phyloP scores from a whole-genome alignment of 2,113 vertebrate genomes.

The Pachypanchax playfairii region DNA sequence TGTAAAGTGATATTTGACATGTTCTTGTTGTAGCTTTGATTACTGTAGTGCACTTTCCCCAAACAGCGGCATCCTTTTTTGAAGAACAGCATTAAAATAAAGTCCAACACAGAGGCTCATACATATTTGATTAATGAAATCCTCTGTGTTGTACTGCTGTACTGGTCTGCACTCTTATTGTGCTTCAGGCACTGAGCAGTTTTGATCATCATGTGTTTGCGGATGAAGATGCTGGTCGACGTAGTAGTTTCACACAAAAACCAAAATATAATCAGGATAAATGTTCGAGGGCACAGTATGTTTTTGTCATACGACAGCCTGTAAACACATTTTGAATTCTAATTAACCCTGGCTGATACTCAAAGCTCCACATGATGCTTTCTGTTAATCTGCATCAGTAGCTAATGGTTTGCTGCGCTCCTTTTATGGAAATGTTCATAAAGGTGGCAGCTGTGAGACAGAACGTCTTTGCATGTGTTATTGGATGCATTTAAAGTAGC shows the following conservation, averaged over 20 bases:
- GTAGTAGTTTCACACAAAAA: not conserved
- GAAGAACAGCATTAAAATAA: slow-evolving; percentile 49
- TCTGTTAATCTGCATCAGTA: slow-evolving; percentile 17
- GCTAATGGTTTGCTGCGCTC: slow-evolving; percentile 38
- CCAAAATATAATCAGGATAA: slow-evolving; percentile 2
- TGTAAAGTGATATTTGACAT: slow-evolving; percentile 43
- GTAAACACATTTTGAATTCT: slow-evolving; percentile 14
- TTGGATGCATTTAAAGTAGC: slow-evolving; percentile 26
- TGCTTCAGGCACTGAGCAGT: slow-evolving; percentile 25
- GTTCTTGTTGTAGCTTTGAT: slow-evolving; percentile 54
- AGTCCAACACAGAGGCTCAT: slow-evolving; percentile 51
- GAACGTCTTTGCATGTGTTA: slow-evolving; percentile 47
- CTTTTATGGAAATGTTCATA: slow-evolving; percentile 31
- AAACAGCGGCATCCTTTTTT: slow-evolving; percentile 42
- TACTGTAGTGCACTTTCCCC: slow-evolving; percentile 37
- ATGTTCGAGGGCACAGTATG: not conserved
- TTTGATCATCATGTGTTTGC: slow-evolving; percentile 36
- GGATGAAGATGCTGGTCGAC: slow-evolving; percentile 4
- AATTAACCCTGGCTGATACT: not conserved
- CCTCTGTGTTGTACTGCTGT: slow-evolving; percentile 31
- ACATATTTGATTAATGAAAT: slow-evolving; percentile 64
- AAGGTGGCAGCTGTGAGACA: slow-evolving; percentile 27
- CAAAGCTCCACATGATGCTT: slow-evolving; percentile 1
- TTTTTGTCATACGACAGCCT: not conserved
- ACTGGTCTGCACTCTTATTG: slow-evolving; percentile 26